Evolutionary conservation across 1,140 invertebrate species (phyloP).

Genomic region (Drosophila pachea): DNA sequence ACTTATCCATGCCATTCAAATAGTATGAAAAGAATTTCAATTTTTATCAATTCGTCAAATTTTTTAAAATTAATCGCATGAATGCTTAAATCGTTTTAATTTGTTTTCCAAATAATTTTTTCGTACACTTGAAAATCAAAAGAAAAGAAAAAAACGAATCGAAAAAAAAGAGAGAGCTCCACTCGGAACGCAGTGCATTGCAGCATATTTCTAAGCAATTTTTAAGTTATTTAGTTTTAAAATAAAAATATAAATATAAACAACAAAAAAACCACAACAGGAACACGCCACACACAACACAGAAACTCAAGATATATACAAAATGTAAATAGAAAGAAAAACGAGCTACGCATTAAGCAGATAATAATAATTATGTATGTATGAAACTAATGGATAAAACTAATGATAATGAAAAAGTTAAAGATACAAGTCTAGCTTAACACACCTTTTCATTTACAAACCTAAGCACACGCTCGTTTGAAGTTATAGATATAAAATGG

Average conservation of each 20-base stretch:
- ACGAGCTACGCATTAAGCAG: conserved; percentile 27
- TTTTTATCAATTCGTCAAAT: conserved; percentile 48
- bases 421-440: conserved; percentile 34
- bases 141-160: not conserved
- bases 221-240: conserved; percentile 74
- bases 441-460: conserved; percentile 9
- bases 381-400: conserved; percentile 34
- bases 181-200: conserved; percentile 23
- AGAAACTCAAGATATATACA: conserved; percentile 41
- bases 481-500: conserved; percentile 8
- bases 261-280: conserved; percentile 15
- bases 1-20: conserved; percentile 52
- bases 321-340: conserved; percentile 56
- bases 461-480: conserved; percentile 24
- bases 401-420: conserved; percentile 23
- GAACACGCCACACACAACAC: conserved; percentile 20
- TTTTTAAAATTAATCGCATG: conserved; percentile 37
- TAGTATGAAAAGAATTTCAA: conserved; percentile 41
- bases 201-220: conserved; percentile 45
- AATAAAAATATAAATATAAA: conserved; percentile 14
- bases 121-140: conserved; percentile 7
- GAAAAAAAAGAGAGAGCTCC: conserved; percentile 10
- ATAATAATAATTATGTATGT: conserved; percentile 14
- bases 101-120: conserved; percentile 59
- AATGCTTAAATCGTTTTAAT: conserved; percentile 44